Percentiles rank a stretch among this genome's conserved stretches.
phyloP scores from a whole-genome alignment of 2,113 vertebrate species.

The Tretioscincus oriximinensis region DNA sequence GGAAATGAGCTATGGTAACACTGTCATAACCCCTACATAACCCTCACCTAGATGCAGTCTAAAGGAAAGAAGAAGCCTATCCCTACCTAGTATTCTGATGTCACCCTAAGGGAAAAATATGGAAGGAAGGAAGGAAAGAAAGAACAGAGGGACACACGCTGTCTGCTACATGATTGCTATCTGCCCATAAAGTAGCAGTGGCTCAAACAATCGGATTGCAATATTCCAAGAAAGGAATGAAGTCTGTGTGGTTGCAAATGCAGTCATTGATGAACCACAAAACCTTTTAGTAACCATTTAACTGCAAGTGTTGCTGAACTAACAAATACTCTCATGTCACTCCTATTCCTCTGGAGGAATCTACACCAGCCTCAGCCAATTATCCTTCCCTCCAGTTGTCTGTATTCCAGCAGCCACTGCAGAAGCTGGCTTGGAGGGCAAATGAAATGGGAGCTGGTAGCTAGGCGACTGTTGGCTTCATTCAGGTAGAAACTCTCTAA shows the following conservation, averaged over 20 bases:
- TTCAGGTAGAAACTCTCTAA: slow-evolving; percentile 1
- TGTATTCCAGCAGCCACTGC: slow-evolving; percentile 25
- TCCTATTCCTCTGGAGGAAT: slow-evolving; percentile 61
- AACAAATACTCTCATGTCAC: slow-evolving; percentile 71
- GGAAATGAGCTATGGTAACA: no score
- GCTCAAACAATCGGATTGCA: slow-evolving; percentile 23
- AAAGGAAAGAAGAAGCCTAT: no score
- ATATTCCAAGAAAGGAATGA: slow-evolving; percentile 65
- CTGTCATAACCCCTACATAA: no score
- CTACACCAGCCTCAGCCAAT: slow-evolving; percentile 52
- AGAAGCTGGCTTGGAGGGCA: slow-evolving; percentile 54
- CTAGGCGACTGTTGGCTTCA: slow-evolving; percentile 41
- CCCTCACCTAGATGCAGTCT: no score
- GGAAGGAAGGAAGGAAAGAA: neutral
- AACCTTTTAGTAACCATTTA: slow-evolving; percentile 83
- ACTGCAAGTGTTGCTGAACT: slow-evolving; percentile 76
- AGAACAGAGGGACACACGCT: neutral
- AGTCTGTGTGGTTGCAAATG: slow-evolving; percentile 67
- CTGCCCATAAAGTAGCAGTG: slow-evolving; percentile 51
- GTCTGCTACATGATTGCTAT: slow-evolving; percentile 41
- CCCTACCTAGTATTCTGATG: no score
- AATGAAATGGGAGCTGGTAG: neutral
- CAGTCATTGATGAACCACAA: slow-evolving; percentile 78
- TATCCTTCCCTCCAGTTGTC: neutral
- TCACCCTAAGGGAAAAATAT: neutral